Evolutionary conservation across 2,888 invertebrate species (phyloP), one percentile per base, ranked within the genome.

Genomic region (Acronicta aceris): DNA sequence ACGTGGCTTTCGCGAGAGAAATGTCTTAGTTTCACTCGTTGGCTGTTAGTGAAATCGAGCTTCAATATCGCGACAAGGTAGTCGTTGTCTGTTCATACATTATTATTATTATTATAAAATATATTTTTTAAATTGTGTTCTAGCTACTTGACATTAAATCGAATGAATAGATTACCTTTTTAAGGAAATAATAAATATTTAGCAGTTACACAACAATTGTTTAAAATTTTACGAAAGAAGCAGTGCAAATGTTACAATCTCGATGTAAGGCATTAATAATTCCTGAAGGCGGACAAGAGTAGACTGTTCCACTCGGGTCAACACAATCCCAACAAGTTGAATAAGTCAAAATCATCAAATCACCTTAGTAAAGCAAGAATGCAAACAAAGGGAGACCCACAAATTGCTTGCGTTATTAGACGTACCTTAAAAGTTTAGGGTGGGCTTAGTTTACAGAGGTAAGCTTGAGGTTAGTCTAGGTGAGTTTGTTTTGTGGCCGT

Each of bases 271-370:
- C 70, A 79, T 83, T 81, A 81, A 83, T 81, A 78, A 84, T 81
- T 83, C 80, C 69, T 47, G 58, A 68, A 70, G 62, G 68, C 76
- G 78, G 78, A 78, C 78, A 77, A 52, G 67, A 78, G 73, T 74
- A 73, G 60, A 75, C 71, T 72, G 76, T 72, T 79, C 71, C 63
- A 69, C 73, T 71, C 72, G 75, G 74, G 79, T 79, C 71, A 78
- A 81, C 79, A 86, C 84, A 87, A 84, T 84, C 81, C 82, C 84
- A 80, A 86, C 87, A 88, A 88, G 88, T 89, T 89, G 87, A 93
- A 93, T 92, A 92, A 93, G 91, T 92, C 91, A 90, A 91, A 93
- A 93, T 94, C 93, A 93, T 93, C 93, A 94, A 94, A 93, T 94
- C 92, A 92, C 91, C 91, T 91, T 82, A 82, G 89, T 86, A 88